Percentiles rank a stretch among this genome's conserved stretches.
phyloP scores from a whole-genome alignment of 92 coral and sea anemone genomes.

The Chrysogorgia sp. region DNA sequence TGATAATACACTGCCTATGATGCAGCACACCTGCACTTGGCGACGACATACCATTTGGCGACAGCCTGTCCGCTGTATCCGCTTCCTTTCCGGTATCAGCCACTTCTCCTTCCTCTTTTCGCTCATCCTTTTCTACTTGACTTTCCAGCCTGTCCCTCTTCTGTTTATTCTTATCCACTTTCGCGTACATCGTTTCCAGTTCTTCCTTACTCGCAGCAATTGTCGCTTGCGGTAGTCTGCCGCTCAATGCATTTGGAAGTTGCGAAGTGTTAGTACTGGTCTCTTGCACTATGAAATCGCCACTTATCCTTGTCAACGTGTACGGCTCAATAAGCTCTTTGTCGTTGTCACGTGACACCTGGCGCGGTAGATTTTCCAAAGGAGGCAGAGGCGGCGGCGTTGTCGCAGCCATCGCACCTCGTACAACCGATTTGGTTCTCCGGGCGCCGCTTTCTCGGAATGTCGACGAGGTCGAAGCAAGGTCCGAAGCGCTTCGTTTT shows the following conservation, averaged over 20 bases:
- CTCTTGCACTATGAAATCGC: constrained; percentile 36
- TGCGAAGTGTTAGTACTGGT: constrained; percentile 1
- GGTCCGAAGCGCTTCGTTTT: constrained; percentile 23
- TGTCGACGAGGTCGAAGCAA: not conserved
- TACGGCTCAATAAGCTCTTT: constrained; percentile 25
- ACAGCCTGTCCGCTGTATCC: not conserved
- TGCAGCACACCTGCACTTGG: not conserved
- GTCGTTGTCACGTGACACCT: not conserved
- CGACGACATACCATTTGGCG: not conserved
- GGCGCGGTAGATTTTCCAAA: not conserved
- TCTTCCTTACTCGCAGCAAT: not conserved
- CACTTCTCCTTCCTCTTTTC: not conserved
- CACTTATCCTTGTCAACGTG: constrained; percentile 15
- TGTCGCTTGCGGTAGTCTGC: not conserved
- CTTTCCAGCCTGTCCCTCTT: constrained; percentile 19
- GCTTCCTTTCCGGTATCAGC: not conserved
- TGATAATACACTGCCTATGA: not conserved
- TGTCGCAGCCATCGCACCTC: not conserved
- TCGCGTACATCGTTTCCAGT: constrained; percentile 13
- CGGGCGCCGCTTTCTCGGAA: too few species aligned
- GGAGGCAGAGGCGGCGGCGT: constrained; percentile 8
- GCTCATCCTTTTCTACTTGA: not conserved
- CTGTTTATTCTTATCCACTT: constrained; percentile 38
- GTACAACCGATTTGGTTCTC: constrained; percentile 1
- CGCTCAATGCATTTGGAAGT: not conserved